Base-by-base conservation (phyloP, 2,888 invertebrate genomes). In the Pristionchus japonicus region DNA sequence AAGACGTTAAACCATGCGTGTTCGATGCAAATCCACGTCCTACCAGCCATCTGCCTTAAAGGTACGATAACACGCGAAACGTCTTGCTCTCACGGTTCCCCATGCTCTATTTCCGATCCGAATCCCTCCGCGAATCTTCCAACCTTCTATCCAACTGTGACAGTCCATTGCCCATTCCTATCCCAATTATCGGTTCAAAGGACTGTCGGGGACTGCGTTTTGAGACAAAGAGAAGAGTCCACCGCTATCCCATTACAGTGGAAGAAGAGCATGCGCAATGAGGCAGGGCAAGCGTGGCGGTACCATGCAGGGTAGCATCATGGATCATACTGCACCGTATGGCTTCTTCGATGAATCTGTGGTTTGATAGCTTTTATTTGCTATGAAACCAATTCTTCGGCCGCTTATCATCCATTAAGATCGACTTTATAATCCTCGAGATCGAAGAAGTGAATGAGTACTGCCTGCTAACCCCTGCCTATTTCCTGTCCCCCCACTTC, bases 181-280 rank as follows among this genome's bases (percentile, higher is more conserved):
- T 43, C n/a, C 43, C 77, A 43, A 77, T 77, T 77, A 77, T 77
- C 27, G 77, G 77, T 43, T 77, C 77, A 77, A 47, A 77, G 47
- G 43, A 47, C 34, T 74, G 70, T 74, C 23, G 70, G 31, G 3
- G 37, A 11, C n/a, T n/a, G 43, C 43, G 43, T 77, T 77, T 77
- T 77, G 77, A 77, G 77, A 77, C 77, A 77, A 77, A 77, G 77
- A 77, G 11, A 77, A 15, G 40, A 23, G n/a, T 57, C n/a, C 43
- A 43, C 77, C 77, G 77, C 40, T n/a, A 57, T 27, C 77, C 77
- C 77, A 77, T 77, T 77, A 77, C n/a, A 13, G 43, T 1, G 1
- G 11, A 13, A 34, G 34, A 34, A 15, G 67, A 67, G 70, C 70
- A 74, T 77, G 47, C 77, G 43, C 77, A 77, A 77, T 77, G 77